phyloP scores from a whole-genome alignment of 2,113 vertebrate genomes.

The pig (Sus scrofa) region DNA sequence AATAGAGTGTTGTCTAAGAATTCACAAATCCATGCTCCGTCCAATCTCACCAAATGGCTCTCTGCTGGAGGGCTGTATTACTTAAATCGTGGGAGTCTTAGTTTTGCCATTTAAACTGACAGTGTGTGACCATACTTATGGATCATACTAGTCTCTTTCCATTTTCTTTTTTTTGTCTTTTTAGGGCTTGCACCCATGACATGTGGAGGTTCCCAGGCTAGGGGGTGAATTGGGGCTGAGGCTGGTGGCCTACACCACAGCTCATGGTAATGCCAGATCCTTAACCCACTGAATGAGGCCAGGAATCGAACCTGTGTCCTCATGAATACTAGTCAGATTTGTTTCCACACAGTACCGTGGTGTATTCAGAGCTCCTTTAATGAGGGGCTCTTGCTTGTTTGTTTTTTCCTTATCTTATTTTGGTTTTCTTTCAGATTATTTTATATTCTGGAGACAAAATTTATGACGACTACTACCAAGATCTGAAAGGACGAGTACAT shows the following conservation, averaged over 20 bases:
- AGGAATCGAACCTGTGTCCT: too few relatives aligned
- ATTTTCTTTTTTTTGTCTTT: background rate
- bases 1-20: background rate
- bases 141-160: fast-evolving
- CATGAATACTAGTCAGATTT: too few relatives aligned
- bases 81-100: background rate
- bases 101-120: background rate
- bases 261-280: too few relatives aligned
- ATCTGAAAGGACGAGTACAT: slow-evolving; percentile 91
- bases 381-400: background rate
- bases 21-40: background rate
- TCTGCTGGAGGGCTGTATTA: background rate
- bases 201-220: too few relatives aligned
- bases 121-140: background rate
- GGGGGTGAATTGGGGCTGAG: too few relatives aligned
- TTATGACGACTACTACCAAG: slow-evolving; percentile 90
- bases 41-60: background rate
- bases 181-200: too few relatives aligned
- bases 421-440: slow-evolving; percentile 91
- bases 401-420: background rate
- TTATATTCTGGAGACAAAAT: slow-evolving; percentile 92
- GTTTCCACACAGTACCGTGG: background rate
- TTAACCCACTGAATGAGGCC: too few relatives aligned
- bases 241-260: too few relatives aligned
- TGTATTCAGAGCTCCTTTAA: background rate